phyloP scores from a whole-genome alignment of 2,113 vertebrate genomes.

The Clarias magur region DNA sequence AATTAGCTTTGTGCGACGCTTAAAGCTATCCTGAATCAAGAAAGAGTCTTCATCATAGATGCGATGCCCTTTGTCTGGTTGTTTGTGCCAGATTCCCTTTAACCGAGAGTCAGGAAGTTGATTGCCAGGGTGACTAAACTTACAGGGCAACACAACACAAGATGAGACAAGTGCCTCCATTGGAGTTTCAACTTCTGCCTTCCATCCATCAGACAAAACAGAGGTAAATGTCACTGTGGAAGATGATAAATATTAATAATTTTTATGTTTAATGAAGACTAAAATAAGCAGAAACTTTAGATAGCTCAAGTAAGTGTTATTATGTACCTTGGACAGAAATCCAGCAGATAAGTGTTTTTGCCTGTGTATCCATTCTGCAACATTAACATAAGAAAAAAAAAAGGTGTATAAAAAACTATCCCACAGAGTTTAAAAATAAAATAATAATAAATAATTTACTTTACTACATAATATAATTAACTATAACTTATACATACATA shows the following conservation, averaged over 20 bases:
- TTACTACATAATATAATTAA: no score
- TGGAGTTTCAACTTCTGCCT: background rate
- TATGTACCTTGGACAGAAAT: slow-evolving; percentile 18
- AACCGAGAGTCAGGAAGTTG: slow-evolving; percentile 36
- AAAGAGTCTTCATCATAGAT: background rate
- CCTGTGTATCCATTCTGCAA: background rate
- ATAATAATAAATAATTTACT: no score
- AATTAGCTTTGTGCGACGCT: slow-evolving; percentile 54
- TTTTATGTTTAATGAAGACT: background rate
- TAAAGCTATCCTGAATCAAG: slow-evolving; percentile 38
- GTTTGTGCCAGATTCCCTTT: slow-evolving; percentile 58
- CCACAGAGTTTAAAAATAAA: no score
- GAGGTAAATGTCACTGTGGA: slow-evolving; percentile 44
- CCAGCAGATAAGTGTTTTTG: slow-evolving; percentile 21
- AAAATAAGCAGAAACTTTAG: background rate
- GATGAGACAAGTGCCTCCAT: slow-evolving; percentile 54
- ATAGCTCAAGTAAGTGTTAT: background rate
- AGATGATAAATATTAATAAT: background rate
- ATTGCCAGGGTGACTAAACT: slow-evolving; percentile 53
- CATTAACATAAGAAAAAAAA: background rate
- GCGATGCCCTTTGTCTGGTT: rapidly evolving
- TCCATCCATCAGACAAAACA: slow-evolving; percentile 53
- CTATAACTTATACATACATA: no score
- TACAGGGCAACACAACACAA: slow-evolving; percentile 67
- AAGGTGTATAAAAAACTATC: no score